Evolutionary conservation across 2,888 invertebrate species (phyloP), one percentile per base, ranked within the genome.

Genomic region (Megamerina dolium): DNA sequence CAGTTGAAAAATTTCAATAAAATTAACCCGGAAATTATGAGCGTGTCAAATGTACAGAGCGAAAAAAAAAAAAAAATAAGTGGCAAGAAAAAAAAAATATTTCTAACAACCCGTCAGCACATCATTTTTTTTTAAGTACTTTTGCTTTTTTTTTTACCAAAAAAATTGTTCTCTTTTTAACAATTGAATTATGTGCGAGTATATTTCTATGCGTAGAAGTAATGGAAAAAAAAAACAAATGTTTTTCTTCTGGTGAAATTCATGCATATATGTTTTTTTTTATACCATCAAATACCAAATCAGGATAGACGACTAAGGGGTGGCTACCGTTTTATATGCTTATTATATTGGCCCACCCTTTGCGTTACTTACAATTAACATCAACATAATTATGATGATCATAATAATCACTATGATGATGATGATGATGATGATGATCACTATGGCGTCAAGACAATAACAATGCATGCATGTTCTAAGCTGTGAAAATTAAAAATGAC

Each of bases 161-260:
- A 44, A 48, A 36, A 56, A 56, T 54, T 57, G 49, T 53, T 49
- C 43, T 49, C 51, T 45, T 27, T 52, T 52, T 58, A 63, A 64
- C 63, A 65, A 65, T 65, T 65, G 63, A 64, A 65, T 61, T 64
- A 62, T 63, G 64, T 65, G 59, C 57, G 55, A 14, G 31, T 13
- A 31, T 31, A 13, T 31, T 31, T 31, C 16, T 8, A 10, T 8
- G 23, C 23, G n/a, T n/a, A n/a, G n/a, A n/a, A n/a, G n/a, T n/a
- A n/a, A n/a, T n/a, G n/a, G n/a, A n/a, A n/a, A n/a, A n/a, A n/a
- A n/a, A n/a, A n/a, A n/a, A n/a, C n/a, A n/a, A n/a, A n/a, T n/a
- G n/a, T n/a, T n/a, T n/a, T n/a, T n/a, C n/a, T n/a, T n/a, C n/a
- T n/a, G n/a, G n/a, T n/a, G n/a, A n/a, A n/a, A n/a, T n/a, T n/a